phyloP scores from a whole-genome alignment of 2,888 invertebrate species.

The Latheticus oryzae region DNA sequence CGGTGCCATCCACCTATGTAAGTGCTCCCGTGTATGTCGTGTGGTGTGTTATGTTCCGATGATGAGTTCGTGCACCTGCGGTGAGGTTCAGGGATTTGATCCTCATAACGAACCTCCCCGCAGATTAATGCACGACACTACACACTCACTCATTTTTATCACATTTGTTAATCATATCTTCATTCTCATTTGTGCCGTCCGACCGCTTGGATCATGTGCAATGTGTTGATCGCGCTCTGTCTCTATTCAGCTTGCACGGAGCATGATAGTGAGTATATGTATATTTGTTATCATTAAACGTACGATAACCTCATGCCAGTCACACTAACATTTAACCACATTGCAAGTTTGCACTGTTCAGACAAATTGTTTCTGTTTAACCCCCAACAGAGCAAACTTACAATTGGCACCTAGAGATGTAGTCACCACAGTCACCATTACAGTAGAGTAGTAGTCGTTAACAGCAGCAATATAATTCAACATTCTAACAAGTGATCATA shows the following conservation, averaged over 20 bases:
- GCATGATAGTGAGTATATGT: constrained; percentile 87
- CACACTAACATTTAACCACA: neutral
- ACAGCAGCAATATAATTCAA: no score
- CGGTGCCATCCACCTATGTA: constrained; percentile 82
- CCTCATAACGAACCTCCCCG: constrained; percentile 45
- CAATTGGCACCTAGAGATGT: constrained; percentile 1
- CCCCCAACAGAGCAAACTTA: constrained; percentile 1
- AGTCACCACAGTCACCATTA: neutral
- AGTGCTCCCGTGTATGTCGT: constrained; percentile 65
- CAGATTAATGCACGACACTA: constrained; percentile 51
- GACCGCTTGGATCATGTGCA: constrained; percentile 61
- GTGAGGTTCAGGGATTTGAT: constrained; percentile 41
- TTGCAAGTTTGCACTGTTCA: neutral
- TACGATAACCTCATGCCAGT: constrained; percentile 8
- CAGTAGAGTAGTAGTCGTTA: constrained; percentile 20
- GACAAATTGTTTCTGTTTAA: neutral
- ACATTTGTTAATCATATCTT: constrained; percentile 59
- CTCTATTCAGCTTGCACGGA: constrained; percentile 86
- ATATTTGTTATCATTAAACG: constrained; percentile 29
- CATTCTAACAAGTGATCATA: constrained; percentile 1
- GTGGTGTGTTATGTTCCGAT: constrained; percentile 74
- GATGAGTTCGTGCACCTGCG: constrained; percentile 50
- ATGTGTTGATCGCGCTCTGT: constrained; percentile 73
- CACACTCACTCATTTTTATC: constrained; percentile 51
- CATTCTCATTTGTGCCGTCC: constrained; percentile 65